Percentiles rank a stretch among this genome's conserved stretches.
These are phyloP conservation scores for Psittacus erithacus DNA, from an alignment of 2,113 vertebrate genomes.

Conservation along the genomic window DNA sequence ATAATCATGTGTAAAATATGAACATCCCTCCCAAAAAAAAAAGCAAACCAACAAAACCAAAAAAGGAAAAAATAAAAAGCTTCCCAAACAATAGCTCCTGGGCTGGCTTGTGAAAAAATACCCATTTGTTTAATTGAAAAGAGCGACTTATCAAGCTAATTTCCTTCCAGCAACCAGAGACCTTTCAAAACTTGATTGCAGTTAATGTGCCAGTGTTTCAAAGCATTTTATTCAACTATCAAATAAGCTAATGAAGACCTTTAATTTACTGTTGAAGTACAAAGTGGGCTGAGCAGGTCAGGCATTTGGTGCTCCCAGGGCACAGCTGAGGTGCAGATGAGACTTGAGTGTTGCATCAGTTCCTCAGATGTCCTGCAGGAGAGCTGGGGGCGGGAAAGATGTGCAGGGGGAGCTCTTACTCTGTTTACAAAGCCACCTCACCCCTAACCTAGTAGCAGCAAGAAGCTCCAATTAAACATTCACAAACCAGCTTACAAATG, in stretches of 20 bases:
- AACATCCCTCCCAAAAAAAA: background rate
- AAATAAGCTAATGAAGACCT: conserved; percentile 48
- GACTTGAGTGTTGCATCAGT: background rate
- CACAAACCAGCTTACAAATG: background rate
- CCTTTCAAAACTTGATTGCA: conserved; percentile 61
- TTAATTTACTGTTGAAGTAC: conserved; percentile 52
- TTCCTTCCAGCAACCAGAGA: conserved; percentile 62
- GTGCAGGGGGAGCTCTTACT: background rate
- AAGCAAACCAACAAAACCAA: background rate
- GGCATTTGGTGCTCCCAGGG: background rate
- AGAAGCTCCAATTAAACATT: background rate
- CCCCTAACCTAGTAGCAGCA: background rate
- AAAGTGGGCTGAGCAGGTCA: background rate
- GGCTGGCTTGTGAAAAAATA: conserved; percentile 27
- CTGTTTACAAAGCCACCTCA: background rate
- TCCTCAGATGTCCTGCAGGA: background rate
- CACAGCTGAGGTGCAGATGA: background rate
- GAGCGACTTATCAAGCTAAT: background rate
- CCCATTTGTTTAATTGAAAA: conserved; percentile 45
- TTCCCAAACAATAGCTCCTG: background rate
- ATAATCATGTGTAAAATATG: background rate
- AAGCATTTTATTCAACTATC: conserved; percentile 54
- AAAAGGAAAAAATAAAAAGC: background rate
- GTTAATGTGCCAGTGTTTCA: conserved; percentile 24
- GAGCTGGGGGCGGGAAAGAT: background rate